These are phyloP conservation scores for Strigops habroptila DNA, from an alignment of 2,113 vertebrate species.

Conservation along the genomic window DNA sequence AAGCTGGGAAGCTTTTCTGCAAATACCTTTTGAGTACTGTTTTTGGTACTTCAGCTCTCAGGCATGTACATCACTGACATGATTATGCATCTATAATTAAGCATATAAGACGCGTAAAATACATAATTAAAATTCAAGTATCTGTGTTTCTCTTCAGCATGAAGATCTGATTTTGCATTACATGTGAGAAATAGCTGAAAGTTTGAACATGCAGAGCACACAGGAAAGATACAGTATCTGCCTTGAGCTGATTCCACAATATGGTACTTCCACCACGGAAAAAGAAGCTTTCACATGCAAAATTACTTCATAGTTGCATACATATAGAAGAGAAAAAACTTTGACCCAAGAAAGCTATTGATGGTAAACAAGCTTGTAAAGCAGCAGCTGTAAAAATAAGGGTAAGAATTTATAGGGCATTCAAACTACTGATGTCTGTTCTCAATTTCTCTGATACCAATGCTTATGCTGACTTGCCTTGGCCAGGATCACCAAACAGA, in stretches of 20 bases:
- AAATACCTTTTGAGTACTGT: neutral
- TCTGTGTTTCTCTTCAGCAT: neutral
- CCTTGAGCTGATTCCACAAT: neutral
- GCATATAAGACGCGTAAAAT: neutral
- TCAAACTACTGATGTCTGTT: neutral
- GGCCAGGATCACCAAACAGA: neutral
- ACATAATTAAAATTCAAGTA: neutral
- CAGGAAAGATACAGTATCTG: neutral
- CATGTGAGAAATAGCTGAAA: neutral
- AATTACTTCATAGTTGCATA: neutral
- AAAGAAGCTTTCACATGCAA: neutral
- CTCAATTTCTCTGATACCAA: neutral
- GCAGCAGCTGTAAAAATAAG: neutral
- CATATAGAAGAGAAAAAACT: neutral
- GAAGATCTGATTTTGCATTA: neutral
- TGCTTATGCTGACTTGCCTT: neutral
- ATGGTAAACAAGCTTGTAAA: neutral
- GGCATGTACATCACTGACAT: neutral
- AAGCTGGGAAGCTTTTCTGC: neutral
- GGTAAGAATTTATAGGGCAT: neutral
- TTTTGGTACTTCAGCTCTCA: neutral
- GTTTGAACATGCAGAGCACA: neutral
- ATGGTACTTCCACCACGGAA: neutral
- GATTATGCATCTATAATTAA: neutral
- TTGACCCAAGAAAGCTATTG: neutral